Evolutionary conservation across 2,113 vertebrate genomes (phyloP), one percentile per base, ranked within the genome.

Genomic region (Thalassoma bifasciatum): DNA sequence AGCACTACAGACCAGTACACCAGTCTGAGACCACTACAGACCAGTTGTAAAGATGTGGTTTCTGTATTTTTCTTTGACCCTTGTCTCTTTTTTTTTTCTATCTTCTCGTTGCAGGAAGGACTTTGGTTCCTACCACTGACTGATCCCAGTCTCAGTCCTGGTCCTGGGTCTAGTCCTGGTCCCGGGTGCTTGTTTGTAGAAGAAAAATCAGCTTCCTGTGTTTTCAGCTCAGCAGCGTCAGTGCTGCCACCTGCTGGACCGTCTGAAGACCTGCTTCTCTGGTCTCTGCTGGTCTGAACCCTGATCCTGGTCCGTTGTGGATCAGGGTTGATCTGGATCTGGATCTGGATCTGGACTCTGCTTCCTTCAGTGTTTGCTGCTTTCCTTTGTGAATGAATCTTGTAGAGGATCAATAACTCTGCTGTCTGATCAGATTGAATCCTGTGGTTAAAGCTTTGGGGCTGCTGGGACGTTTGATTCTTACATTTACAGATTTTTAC

Each of bases 171-270:
- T 49, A 22, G 5, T 24, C 60, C 26, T 50, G 26, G 8, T 16
- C 38, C 37, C 16, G 21, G 17, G 16, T 64, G 34, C 4, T 47
- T 1, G 14, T 61, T 42, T 10, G 30, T 8, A 13, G 24, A 49
- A 46, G 30, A 21, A 21, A 12, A 59, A 52, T 5, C 56, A 65
- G 57, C 57, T 77, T 59, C 17, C 0, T 71, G 51, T 65, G 66
- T 54, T 42, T 63, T 12, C 19, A 38, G 42, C 40, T 26, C 37
- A 64, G 40, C 21, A 46, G 24, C 47, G 24, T 47, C 23, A 51
- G 49, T 40, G 75, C 76, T 79, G 68, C 69, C 62, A 12, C 66
- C 69, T 60, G 63, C 69, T 67, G 77, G 69, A 60, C 47, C 8
- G 17, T 10, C 38, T 66, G 49, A 67, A 34, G 22, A 42, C 19